Evolutionary conservation across 2,113 vertebrate genomes (phyloP).

Genomic region (human (Homo sapiens)): GRCh38 chr2:110986001-110986500

Average conservation of each 20-base stretch:
- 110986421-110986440: accelerated
- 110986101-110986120: background rate
- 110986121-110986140: background rate
- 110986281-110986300: background rate
- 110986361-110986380: background rate
- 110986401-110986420: background rate
- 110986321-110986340: background rate
- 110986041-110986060: background rate
- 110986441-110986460: background rate
- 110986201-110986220: background rate
- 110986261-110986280: background rate
- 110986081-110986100: background rate
- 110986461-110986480: background rate
- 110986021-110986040: background rate
- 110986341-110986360: background rate
- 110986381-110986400: background rate
- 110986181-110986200: background rate
- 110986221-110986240: background rate
- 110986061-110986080: background rate
- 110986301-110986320: background rate
- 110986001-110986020: background rate
- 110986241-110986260: background rate
- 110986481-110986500: accelerated
- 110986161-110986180: background rate
- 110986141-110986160: background rate